Percentiles rank a stretch among this genome's conserved stretches.
phyloP scores from a whole-genome alignment of 2,888 invertebrate genomes.

The Plagodis pulveraria region DNA sequence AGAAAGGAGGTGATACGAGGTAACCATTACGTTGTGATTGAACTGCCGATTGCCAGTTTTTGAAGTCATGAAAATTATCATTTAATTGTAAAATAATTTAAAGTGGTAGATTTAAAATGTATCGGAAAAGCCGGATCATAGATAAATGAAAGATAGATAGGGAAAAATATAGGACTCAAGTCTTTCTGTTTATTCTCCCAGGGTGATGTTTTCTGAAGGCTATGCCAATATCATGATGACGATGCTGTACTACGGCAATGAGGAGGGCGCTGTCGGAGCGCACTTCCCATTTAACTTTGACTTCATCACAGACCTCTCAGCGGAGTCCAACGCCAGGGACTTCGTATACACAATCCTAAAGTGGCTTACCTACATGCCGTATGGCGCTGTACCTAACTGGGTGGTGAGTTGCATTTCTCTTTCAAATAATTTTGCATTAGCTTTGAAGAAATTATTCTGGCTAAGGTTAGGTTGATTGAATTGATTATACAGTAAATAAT shows the following conservation, averaged over 20 bases:
- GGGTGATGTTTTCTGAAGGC: slow-evolving; percentile 86
- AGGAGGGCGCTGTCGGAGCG: slow-evolving; percentile 68
- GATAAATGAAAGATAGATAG: background rate
- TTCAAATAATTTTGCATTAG: too few species aligned
- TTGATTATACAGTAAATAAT: too few species aligned
- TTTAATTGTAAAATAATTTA: too few species aligned
- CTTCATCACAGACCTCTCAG: slow-evolving; percentile 79
- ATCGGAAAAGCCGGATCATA: background rate
- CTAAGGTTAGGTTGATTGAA: too few species aligned
- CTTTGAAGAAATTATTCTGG: too few species aligned
- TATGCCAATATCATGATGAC: slow-evolving; percentile 82
- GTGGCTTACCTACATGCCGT: slow-evolving; percentile 86
- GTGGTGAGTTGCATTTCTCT: slow-evolving; percentile 73
- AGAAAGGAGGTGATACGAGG: slow-evolving; percentile 72
- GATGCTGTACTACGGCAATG: slow-evolving; percentile 86
- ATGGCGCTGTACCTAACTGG: slow-evolving; percentile 86
- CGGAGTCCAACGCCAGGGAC: slow-evolving; percentile 72
- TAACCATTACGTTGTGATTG: slow-evolving; percentile 45
- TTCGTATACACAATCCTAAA: slow-evolving; percentile 77
- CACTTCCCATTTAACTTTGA: slow-evolving; percentile 89
- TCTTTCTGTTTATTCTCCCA: slow-evolving; percentile 37
- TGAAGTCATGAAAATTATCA: too few species aligned
- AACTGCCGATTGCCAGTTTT: too few species aligned
- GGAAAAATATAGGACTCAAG: background rate
- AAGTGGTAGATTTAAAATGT: background rate